Evolutionary conservation across 2,888 invertebrate genomes (phyloP), one percentile per base, ranked within the genome.

Genomic region (Parelbella ahira): DNA sequence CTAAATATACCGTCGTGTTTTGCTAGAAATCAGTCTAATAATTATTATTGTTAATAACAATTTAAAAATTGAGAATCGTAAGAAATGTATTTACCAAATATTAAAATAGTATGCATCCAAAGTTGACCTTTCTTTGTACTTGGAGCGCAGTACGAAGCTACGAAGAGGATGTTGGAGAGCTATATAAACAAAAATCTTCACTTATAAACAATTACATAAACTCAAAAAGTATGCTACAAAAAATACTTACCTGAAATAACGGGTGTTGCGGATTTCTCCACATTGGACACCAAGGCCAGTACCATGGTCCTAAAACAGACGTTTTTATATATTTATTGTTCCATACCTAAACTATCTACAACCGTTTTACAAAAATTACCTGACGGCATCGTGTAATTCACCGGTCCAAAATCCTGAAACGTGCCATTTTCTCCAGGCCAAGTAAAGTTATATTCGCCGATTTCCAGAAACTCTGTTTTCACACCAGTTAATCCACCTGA

Each of bases 101-200:
- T 93, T 50, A 95, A 88, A 58, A 93, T 91, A 7, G 91, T 91
- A 64, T 95, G 95, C 92, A 95, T 93, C 78, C 94, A 93, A 1
- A 96, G 81, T 45, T 93, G 92, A 2, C 95, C 95, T 63, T 92
- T 93, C 59, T 92, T 92, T 0, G 92, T 92, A 55, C 93, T 93
- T 7, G 94, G 94, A 4, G 94, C 93, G 39, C 93, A 90, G 61
- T 94, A 94, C 0, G 94, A 93, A n/a, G 94, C 84, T 13, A 93
- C 90, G 65, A 95, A 93, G 53, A 93, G 91, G 47, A 91, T 88
- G 73, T 95, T 94, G 8, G 95, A 94, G 46, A 95, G 70, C 86
- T 96, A 92, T 68, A 92, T 92, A 49, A 25, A 53, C 43, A 32
- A 11, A 3, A 19, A 19, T 13, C 12, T 12, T 8, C 13, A 29